Evolutionary conservation across 2,888 invertebrate species (phyloP).

Genomic region (Cistogaster globosa): DNA sequence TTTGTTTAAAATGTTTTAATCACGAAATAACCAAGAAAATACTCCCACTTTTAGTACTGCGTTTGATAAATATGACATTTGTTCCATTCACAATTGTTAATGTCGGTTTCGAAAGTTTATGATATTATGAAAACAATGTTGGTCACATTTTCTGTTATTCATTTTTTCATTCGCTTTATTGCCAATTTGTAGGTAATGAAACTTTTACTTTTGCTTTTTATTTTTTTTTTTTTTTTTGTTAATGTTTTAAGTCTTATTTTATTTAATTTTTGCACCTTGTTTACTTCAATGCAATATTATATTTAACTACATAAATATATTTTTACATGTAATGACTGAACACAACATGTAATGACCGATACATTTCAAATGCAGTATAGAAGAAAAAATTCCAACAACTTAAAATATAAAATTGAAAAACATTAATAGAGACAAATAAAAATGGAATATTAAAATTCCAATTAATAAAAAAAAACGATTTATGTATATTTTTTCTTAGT

Average conservation of each 20-base stretch:
- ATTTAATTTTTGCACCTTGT: conserved; percentile 31
- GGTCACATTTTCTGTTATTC: conserved; percentile 31
- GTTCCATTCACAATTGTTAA: too few relatives aligned
- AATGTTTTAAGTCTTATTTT: too few relatives aligned
- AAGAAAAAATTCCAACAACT: conserved; percentile 10
- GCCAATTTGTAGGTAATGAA: conserved; percentile 19
- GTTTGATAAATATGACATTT: too few relatives aligned
- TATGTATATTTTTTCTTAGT: too few relatives aligned
- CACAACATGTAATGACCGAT: conserved; percentile 20
- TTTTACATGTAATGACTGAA: too few relatives aligned
- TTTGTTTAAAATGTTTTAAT: too few relatives aligned
- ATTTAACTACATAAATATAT: background rate
- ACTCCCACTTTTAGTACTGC: too few relatives aligned
- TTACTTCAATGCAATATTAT: conserved; percentile 9
- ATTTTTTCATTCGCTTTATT: conserved; percentile 9
- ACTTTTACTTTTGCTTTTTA: conserved; percentile 60
- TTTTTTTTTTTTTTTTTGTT: background rate
- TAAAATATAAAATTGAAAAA: conserved; percentile 17
- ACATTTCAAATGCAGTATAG: conserved; percentile 28
- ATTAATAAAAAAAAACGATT: background rate
- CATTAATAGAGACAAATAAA: conserved; percentile 33
- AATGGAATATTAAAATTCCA: conserved; percentile 40
- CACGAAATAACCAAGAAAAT: too few relatives aligned
- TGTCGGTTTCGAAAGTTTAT: too few relatives aligned
- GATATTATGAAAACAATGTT: background rate